These are phyloP conservation scores for Acyrthosiphon pisum DNA, from an alignment of 1,140 invertebrate genomes.

Conservation along the genomic window DNA sequence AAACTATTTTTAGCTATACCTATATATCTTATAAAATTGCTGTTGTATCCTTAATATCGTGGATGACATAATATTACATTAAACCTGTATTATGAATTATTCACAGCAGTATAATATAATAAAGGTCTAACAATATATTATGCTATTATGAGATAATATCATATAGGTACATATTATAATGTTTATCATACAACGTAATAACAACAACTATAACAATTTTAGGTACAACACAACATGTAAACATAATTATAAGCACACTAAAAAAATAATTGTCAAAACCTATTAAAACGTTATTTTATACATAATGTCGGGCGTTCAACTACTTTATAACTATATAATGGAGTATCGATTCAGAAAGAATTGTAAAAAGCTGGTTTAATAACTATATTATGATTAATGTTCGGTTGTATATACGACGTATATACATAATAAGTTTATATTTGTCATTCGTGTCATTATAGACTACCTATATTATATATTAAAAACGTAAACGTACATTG, in stretches of 20 bases:
- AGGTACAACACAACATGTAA: background rate
- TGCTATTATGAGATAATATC: background rate
- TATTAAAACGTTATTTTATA: background rate
- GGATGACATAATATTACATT: background rate
- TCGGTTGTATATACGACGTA: background rate
- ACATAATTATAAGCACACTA: background rate
- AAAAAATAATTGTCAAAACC: background rate
- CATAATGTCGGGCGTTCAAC: background rate
- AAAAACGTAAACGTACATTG: background rate
- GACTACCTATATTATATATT: background rate
- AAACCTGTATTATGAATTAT: too few relatives aligned
- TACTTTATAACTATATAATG: background rate
- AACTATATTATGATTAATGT: background rate
- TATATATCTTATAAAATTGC: background rate
- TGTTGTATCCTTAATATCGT: background rate
- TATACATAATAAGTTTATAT: background rate
- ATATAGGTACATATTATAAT: background rate
- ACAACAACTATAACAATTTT: background rate
- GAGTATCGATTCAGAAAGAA: background rate
- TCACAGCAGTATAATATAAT: too few relatives aligned
- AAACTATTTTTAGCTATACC: background rate
- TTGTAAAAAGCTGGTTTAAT: background rate
- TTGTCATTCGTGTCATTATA: background rate
- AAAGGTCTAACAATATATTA: background rate
- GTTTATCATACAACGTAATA: background rate